Evolutionary conservation across 2,888 invertebrate genomes (phyloP).

Genomic region (Macaria liturata): DNA sequence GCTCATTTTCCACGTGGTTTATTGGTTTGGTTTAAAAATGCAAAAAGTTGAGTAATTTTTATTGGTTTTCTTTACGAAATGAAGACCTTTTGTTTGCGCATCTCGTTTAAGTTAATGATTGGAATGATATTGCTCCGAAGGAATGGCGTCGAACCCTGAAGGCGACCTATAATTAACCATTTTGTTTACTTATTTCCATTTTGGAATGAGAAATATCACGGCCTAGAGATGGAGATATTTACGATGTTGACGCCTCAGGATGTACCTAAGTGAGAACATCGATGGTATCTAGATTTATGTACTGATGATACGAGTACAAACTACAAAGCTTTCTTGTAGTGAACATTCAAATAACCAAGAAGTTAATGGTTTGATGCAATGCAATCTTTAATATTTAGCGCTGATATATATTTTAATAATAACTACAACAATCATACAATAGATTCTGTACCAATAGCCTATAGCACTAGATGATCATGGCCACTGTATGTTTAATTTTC

Average conservation of each 20-base stretch:
- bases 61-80: conserved; percentile 6
- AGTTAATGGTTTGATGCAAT: no score
- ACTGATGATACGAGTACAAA: no score
- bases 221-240: conserved; percentile 4
- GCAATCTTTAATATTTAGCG: no score
- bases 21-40: conserved; percentile 3
- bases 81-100: conserved; percentile 9
- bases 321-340: no score
- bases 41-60: conserved; percentile 3
- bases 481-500: no score
- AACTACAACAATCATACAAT: no score
- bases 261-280: no score
- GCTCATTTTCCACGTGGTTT: conserved; percentile 20
- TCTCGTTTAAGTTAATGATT: conserved; percentile 4
- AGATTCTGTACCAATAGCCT: no score
- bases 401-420: no score
- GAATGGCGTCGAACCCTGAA: not conserved
- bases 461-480: no score
- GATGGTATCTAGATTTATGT: no score
- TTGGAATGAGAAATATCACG: conserved; percentile 13
- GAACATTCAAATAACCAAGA: no score
- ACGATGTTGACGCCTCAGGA: conserved; percentile 3
- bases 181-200: conserved; percentile 4
- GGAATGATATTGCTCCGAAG: conserved; percentile 4
- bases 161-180: conserved; percentile 4